phyloP scores from a whole-genome alignment of 2,113 vertebrate species.

The Chlorodrepanis virens region DNA sequence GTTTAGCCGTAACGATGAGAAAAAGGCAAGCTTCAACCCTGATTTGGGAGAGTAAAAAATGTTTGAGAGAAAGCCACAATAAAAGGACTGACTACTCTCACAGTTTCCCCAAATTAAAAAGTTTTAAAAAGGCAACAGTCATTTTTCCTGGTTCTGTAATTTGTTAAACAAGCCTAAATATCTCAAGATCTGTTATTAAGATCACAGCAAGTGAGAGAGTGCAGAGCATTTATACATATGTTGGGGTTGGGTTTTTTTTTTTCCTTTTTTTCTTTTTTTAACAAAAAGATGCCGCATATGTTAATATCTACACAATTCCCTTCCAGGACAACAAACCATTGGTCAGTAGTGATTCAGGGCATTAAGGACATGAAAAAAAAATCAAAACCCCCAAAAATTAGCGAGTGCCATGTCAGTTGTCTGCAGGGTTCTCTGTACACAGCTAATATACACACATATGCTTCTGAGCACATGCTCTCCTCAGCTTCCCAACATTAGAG shows the following conservation, averaged over 20 bases:
- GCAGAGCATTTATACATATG: background rate
- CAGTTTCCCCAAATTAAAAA: slow-evolving; percentile 1
- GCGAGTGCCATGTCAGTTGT: background rate
- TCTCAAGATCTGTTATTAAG: background rate
- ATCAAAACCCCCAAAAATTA: background rate
- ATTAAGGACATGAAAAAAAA: slow-evolving; percentile 32
- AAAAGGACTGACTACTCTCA: background rate
- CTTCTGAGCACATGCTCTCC: slow-evolving; percentile 1
- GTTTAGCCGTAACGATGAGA: slow-evolving; percentile 6
- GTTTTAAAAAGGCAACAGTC: slow-evolving; percentile 43
- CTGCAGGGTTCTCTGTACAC: slow-evolving; percentile 48
- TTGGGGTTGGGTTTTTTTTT: too few relatives aligned
- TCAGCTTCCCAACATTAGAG: slow-evolving; percentile 12
- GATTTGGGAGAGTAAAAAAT: background rate
- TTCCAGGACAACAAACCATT: slow-evolving; percentile 26
- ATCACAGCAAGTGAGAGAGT: background rate
- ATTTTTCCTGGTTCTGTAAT: background rate
- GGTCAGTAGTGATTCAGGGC: slow-evolving; percentile 63
- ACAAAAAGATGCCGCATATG: slow-evolving; percentile 56
- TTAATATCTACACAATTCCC: slow-evolving; percentile 53
- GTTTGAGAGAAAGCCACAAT: background rate
- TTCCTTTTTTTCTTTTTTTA: background rate
- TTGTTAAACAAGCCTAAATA: background rate
- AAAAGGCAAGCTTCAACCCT: slow-evolving; percentile 44
- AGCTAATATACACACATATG: slow-evolving; percentile 21